Conservation (phyloP, 2,888 invertebrate species). For the Sarcophaga carnaria region DNA sequence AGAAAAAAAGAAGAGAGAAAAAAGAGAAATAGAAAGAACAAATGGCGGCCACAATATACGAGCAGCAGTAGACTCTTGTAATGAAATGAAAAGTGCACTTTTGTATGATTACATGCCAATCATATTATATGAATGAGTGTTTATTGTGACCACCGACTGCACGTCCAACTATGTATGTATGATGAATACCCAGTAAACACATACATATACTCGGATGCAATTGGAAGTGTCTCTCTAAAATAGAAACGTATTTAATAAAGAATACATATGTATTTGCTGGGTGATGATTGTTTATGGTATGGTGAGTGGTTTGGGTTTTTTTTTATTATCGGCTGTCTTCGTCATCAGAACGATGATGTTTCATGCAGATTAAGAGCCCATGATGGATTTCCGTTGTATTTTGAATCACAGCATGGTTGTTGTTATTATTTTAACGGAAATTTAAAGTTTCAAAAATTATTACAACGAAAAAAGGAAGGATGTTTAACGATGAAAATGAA, state of each 20-base stretch:
- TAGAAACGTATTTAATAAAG: background rate
- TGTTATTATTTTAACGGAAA: no score
- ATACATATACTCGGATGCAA: background rate
- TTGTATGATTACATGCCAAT: constrained; percentile 24
- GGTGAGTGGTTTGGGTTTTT: background rate
- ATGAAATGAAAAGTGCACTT: constrained; percentile 54
- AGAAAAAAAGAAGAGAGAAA: background rate
- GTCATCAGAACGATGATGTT: no score
- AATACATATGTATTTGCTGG: background rate
- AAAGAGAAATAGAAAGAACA: background rate
- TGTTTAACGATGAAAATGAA: no score
- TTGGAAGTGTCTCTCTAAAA: background rate
- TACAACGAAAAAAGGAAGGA: no score
- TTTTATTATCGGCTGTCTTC: constrained; percentile 27
- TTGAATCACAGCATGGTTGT: background rate
- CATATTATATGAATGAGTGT: background rate
- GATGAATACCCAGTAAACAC: background rate
- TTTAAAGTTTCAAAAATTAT: no score
- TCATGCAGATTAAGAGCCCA: constrained; percentile 41
- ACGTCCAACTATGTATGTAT: no score
- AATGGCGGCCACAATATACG: no score
- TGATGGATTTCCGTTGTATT: constrained; percentile 46
- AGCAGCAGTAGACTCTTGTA: no score
- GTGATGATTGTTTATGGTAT: constrained; percentile 13
- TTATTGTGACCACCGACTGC: no score